Base-by-base conservation (phyloP, 2,888 invertebrate genomes). In the Chrysodeixis includens region DNA sequence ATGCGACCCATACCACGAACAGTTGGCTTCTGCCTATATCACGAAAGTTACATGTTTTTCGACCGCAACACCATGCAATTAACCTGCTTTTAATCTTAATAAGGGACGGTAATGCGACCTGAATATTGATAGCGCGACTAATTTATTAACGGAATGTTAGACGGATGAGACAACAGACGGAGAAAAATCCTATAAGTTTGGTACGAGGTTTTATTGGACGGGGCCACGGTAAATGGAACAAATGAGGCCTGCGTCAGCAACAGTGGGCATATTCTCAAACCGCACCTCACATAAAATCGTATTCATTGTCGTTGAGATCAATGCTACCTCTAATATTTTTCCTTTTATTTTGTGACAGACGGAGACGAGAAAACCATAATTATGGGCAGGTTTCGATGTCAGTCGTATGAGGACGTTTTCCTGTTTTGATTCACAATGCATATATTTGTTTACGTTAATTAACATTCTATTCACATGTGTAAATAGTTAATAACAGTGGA, bases 201-300 rank as follows among this genome's bases (percentile, higher is more conserved):
- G 62, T 62, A 66, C 69, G 70, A 79, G 67, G 62, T 74, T 78
- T 83, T 84, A 86, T 84, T 83, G 76, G 78, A 72, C 74, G 65
- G 77, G 80, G 77, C 73, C 59, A 78, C 75, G 73, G 74, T 84
- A 84, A 86, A 86, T 86, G 84, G 83, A 82, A 83, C 82, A 84
- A 88, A 86, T 84, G 79, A 82, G 81, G 70, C 71, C 67, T 76
- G 75, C 71, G 84, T 86, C 85, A 82, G 84, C 83, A 67, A 49
- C 16, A 22, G 8, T 53, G 58, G 71, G 61, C 66, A 49, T 81
- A 84, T 79, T 80, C 62, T 74, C 53, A 68, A 73, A 76, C 54
- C 53, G 49, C n/a, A 61, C 64, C 62, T 51, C 26, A 74, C 35
- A 69, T 65, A 63, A 66, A 66, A 73, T 30, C n/a, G 60, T 60